Base-by-base conservation (phyloP, 2,113 vertebrate species). In the Noctilio leporinus region DNA sequence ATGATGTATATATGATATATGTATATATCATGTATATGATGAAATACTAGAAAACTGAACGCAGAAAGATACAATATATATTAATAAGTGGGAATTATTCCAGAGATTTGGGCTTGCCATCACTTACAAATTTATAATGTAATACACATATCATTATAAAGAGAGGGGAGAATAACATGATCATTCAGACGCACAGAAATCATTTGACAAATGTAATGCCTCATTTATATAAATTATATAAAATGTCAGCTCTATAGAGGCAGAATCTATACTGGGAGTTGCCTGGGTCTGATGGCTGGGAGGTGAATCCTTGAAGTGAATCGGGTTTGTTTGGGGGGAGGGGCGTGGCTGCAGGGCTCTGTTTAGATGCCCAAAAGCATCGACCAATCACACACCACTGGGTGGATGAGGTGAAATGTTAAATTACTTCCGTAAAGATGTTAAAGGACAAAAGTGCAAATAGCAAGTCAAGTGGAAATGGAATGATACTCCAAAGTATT, bases 281-380 rank as follows among this genome's bases (percentile, higher is more conserved):
- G 26, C 3, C 14, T 20, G 7, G 10, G 28, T 7, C 6, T 47
- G 35, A 53, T 2, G 10, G 3, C 3, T 2, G 17, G 35, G 12
- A 35, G 17, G 10, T 35, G 9, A 17, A 5, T 0, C 2, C 3
- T 43, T 16, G 14, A 2, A 12, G 10, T 8, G 1, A 26, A 17
- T 4, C 12, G 17, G 19, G 38, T 11, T 43, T 49, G 12, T 57
- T 49, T 51, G 10, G n/a, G 8, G 12, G 19, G 11, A 15, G 2
- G 10, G 55, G 4, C 19, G 22, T 51, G 43, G n/a, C 3, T 55
- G 10, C 4, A 9, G 8, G 64, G 28, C 12, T 83, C 26, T 94
- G 43, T 45, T 59, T 53, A 15, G 24, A 30, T 5, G 38, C 3
- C 30, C 33, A 62, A 49, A 77, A 6, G 1, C 14, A 10, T 3